Conservation (phyloP, 1,140 invertebrate species). For the Dryas iulia region DNA sequence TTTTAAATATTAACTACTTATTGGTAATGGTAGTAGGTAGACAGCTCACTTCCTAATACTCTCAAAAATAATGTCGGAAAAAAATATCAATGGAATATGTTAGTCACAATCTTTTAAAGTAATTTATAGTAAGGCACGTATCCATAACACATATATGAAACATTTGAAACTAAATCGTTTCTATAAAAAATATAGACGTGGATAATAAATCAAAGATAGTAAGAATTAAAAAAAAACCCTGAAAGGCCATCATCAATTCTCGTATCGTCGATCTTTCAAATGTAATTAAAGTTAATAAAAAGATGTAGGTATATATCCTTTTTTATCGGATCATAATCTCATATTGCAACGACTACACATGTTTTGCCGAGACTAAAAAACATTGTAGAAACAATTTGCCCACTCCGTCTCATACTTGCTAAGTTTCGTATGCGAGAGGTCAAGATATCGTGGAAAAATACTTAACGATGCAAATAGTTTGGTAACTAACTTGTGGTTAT, state of each 20-base stretch:
- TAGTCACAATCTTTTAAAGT: neutral
- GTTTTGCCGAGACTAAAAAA: neutral
- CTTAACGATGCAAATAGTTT: conserved; percentile 56
- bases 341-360: neutral
- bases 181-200: neutral
- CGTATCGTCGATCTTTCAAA: conserved; percentile 3
- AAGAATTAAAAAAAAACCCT: neutral
- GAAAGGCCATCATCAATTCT: neutral
- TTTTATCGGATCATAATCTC: neutral
- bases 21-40: no score
- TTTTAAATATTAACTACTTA: no score
- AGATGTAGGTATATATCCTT: neutral
- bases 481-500: conserved; percentile 56
- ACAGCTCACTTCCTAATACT: conserved; percentile 21
- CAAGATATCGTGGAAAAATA: conserved; percentile 59
- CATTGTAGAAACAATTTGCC: neutral
- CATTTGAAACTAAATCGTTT: neutral
- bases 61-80: neutral
- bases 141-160: neutral
- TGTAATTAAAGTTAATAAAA: conserved; percentile 7
- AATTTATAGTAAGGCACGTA: neutral
- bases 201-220: neutral
- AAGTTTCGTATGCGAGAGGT: conserved; percentile 21
- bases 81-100: neutral
- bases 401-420: neutral